These are phyloP conservation scores for Psix sp. DNA, from an alignment of 1,140 invertebrate species.

Conservation along the genomic window DNA sequence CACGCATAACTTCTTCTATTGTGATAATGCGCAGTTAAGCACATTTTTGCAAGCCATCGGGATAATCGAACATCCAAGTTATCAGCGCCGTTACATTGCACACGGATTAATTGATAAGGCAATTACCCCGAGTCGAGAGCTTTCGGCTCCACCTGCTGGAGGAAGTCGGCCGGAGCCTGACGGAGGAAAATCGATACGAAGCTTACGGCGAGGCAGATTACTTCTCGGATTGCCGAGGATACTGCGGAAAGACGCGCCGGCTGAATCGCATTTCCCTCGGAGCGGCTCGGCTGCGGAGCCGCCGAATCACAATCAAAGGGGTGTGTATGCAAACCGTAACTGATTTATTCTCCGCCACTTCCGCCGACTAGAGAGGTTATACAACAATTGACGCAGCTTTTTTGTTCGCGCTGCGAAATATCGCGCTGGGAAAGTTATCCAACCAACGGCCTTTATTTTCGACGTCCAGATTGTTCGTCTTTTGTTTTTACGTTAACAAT, in stretches of 20 bases:
- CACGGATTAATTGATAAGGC: slow-evolving; percentile 49
- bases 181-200: slow-evolving; percentile 51
- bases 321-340: slow-evolving; percentile 51
- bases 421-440: slow-evolving; percentile 12
- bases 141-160: slow-evolving; percentile 54
- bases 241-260: slow-evolving; percentile 28
- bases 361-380: slow-evolving; percentile 36
- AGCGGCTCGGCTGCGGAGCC: slow-evolving; percentile 30
- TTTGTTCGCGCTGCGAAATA: slow-evolving; percentile 10
- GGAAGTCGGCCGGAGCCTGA: slow-evolving; percentile 41
- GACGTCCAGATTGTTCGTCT: too few species aligned
- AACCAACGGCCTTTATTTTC: slow-evolving; percentile 11
- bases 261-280: slow-evolving; percentile 47
- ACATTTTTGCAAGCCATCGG: too few species aligned
- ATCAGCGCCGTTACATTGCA: slow-evolving; percentile 25
- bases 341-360: slow-evolving; percentile 48
- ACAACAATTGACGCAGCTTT: slow-evolving; percentile 31
- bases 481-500: too few species aligned
- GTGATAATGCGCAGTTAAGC: too few species aligned
- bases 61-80: too few species aligned
- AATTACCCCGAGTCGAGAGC: slow-evolving; percentile 36
- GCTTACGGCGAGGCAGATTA: slow-evolving; percentile 54
- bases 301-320: slow-evolving; percentile 49
- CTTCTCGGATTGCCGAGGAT: slow-evolving; percentile 45
- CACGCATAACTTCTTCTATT: too few species aligned